phyloP scores from a whole-genome alignment of 2,797 vertebrate genomes.

The Harpagifer antarcticus region DNA sequence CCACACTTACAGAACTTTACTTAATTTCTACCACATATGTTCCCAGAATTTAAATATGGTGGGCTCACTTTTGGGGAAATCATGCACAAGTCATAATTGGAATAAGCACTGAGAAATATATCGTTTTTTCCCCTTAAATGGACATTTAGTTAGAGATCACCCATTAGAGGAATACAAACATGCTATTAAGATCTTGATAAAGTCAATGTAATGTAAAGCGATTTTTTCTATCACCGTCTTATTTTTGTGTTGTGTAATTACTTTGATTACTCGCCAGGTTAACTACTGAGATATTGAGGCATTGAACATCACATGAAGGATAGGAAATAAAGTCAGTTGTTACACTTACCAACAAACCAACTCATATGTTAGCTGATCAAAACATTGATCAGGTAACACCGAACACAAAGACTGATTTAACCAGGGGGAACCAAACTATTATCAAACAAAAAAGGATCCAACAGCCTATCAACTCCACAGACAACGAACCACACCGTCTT shows the following conservation, averaged over 20 bases:
- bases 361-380: not conserved
- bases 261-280: not conserved
- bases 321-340: not conserved
- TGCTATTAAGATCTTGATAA: not conserved
- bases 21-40: too few species aligned
- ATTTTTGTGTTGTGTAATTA: too few species aligned
- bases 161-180: slow-evolving; percentile 13
- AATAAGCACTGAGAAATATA: not conserved
- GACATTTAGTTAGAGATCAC: not conserved
- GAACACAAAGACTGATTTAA: not conserved
- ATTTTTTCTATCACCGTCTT: too few species aligned
- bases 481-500: slow-evolving; percentile 25
- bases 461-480: slow-evolving; percentile 3
- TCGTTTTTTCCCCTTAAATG: not conserved
- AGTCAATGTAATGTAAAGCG: too few species aligned
- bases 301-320: not conserved
- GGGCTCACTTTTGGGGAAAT: not conserved
- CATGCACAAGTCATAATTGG: not conserved
- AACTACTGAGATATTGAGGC: not conserved
- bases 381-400: not conserved
- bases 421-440: not conserved
- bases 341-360: not conserved
- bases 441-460: not conserved
- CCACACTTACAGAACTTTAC: not conserved
- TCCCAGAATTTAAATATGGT: not conserved